A percentile compares a stretch with the other conserved stretches of the same genome.
These are phyloP conservation scores for Melanocharis versteri DNA, from an alignment of 2,113 vertebrate species.

Conservation along the genomic window DNA sequence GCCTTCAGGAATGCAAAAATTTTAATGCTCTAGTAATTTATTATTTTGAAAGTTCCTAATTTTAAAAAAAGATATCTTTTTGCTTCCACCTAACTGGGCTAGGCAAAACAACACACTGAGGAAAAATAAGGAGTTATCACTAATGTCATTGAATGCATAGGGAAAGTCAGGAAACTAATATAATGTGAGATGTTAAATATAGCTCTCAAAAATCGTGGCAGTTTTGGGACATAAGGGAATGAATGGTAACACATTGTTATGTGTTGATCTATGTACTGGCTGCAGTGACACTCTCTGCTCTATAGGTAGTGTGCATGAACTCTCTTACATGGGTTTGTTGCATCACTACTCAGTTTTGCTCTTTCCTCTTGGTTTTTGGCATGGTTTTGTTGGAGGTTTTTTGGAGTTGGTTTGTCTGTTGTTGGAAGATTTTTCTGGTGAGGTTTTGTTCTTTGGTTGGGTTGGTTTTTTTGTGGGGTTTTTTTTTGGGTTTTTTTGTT, in stretches of 20 bases:
- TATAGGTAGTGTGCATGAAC: background rate
- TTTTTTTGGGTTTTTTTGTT: background rate
- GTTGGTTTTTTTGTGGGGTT: background rate
- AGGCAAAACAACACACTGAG: background rate
- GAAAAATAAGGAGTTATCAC: background rate
- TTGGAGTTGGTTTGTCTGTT: background rate
- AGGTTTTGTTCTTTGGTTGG: background rate
- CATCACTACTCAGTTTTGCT: background rate
- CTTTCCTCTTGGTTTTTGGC: background rate
- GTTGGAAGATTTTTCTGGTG: background rate
- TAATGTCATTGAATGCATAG: background rate
- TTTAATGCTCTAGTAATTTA: background rate
- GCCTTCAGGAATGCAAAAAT: background rate
- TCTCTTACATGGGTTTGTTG: background rate
- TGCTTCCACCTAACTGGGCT: background rate
- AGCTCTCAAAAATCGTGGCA: background rate
- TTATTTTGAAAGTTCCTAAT: background rate
- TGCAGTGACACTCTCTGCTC: background rate
- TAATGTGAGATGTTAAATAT: background rate
- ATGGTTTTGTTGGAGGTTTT: background rate
- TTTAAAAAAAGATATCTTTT: background rate
- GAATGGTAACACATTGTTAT: background rate
- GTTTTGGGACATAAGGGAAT: background rate
- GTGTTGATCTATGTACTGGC: accelerated
- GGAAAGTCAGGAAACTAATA: background rate